phyloP scores from a whole-genome alignment of 1,140 invertebrate species.

The Calephelis virginiensis region DNA sequence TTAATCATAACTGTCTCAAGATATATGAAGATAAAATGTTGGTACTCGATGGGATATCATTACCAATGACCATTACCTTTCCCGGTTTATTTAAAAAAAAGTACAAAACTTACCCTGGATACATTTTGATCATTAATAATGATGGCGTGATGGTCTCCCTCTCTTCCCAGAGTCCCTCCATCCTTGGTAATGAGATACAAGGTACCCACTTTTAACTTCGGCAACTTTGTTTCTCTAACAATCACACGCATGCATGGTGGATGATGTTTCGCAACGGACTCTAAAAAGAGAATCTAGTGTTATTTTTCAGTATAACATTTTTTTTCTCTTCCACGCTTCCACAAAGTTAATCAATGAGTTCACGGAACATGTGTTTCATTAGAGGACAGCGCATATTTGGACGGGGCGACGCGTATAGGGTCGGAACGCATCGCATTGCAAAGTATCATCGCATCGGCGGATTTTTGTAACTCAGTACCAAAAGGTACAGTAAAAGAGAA shows the following conservation, averaged over 20 bases:
- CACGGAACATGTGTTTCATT: too few relatives aligned
- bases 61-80: background rate
- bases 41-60: too few relatives aligned
- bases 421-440: too few relatives aligned
- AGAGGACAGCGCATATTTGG: too few relatives aligned
- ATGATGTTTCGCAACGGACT: slow-evolving; percentile 83
- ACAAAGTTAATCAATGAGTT: too few relatives aligned
- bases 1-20: too few relatives aligned
- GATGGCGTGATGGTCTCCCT: slow-evolving; percentile 86
- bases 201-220: slow-evolving; percentile 85
- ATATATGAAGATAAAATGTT: background rate
- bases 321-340: too few relatives aligned
- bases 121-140: slow-evolving; percentile 89
- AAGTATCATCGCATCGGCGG: too few relatives aligned
- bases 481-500: too few relatives aligned
- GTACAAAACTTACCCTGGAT: slow-evolving; percentile 81
- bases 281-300: slow-evolving; percentile 58
- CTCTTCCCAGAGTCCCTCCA: slow-evolving; percentile 91
- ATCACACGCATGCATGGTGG: slow-evolving; percentile 94
- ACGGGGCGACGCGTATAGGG: too few relatives aligned
- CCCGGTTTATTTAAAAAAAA: background rate
- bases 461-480: too few relatives aligned
- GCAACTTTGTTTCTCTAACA: slow-evolving; percentile 85
- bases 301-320: background rate
- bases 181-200: slow-evolving; percentile 92